phyloP scores from a whole-genome alignment of 2,797 vertebrate genomes.

The Acrossocheilus wenchowensis region DNA sequence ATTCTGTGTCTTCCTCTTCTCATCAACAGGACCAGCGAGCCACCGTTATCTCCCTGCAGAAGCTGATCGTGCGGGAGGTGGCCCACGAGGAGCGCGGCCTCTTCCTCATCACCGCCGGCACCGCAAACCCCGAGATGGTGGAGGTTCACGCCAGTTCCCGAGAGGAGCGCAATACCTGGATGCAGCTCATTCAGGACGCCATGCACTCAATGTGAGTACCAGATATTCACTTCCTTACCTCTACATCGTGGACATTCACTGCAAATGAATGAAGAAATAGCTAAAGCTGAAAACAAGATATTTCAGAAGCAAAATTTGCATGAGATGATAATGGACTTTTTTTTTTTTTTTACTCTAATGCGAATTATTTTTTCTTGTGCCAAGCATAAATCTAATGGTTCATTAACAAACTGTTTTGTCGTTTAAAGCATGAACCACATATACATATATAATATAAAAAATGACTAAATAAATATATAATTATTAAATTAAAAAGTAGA shows the following conservation, averaged over 20 bases:
- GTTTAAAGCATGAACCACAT: background rate
- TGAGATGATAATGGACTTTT: background rate
- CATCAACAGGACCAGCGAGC: slow-evolving; percentile 90
- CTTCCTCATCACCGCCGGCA: slow-evolving; percentile 93
- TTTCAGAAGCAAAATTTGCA: background rate
- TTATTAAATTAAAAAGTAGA: background rate
- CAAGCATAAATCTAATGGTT: too few relatives aligned
- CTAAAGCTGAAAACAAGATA: background rate
- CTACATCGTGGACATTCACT: background rate
- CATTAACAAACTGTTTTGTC: background rate
- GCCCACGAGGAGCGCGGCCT: slow-evolving; percentile 96
- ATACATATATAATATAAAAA: too few relatives aligned
- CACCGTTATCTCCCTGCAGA: slow-evolving; percentile 95
- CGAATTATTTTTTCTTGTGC: background rate
- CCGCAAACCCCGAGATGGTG: slow-evolving; percentile 92
- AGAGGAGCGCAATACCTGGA: slow-evolving; percentile 95
- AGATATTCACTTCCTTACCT: background rate
- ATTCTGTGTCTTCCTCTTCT: slow-evolving; percentile 17
- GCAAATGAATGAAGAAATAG: background rate
- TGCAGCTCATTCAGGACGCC: slow-evolving; percentile 89
- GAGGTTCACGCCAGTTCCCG: slow-evolving; percentile 91
- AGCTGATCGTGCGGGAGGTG: slow-evolving; percentile 93
- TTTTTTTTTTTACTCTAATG: too few relatives aligned
- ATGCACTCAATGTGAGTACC: slow-evolving; percentile 89
- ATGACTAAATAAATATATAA: too few relatives aligned